Conservation (phyloP, 2,888 invertebrate genomes). For the Scelioninae gen. 2 region DNA sequence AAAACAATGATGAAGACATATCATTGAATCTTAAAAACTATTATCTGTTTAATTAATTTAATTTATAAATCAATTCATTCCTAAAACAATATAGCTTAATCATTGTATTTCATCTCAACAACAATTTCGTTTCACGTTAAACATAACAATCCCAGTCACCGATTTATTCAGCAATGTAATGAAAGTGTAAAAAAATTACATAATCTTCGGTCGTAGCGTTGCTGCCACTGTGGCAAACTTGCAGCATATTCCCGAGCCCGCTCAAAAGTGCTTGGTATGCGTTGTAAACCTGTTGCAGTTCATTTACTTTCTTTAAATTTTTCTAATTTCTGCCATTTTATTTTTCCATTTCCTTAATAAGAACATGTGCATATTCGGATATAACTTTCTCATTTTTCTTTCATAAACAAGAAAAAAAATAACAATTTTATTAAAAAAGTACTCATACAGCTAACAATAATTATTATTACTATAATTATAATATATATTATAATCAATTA, state of each 20-base stretch:
- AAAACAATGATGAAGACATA: constrained; percentile 42
- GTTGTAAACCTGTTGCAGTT: constrained; percentile 80
- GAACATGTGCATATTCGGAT: no score
- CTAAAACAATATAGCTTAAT: constrained; percentile 13
- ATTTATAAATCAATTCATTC: not conserved
- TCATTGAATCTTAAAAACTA: not conserved
- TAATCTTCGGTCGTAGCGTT: constrained; percentile 69
- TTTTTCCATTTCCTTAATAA: not conserved
- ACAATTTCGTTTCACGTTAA: constrained; percentile 46
- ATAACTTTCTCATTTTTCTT: no score
- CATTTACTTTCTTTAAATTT: constrained; percentile 23
- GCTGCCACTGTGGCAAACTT: constrained; percentile 80
- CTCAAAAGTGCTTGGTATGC: constrained; percentile 81
- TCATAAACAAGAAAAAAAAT: no score
- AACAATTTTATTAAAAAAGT: no score
- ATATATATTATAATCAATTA: no score
- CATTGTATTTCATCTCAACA: constrained; percentile 19
- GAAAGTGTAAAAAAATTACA: constrained; percentile 68
- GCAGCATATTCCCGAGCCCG: constrained; percentile 81
- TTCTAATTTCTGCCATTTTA: not conserved
- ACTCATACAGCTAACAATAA: no score
- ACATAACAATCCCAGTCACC: constrained; percentile 71
- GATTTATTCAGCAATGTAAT: constrained; percentile 69
- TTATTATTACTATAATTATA: no score
- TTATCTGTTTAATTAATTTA: not conserved